A percentile compares a stretch with the other conserved stretches of the same genome.
Evolutionary conservation across 23 tunicate genomes (phyloP).

Genomic region (Halocynthia aurantium): DNA sequence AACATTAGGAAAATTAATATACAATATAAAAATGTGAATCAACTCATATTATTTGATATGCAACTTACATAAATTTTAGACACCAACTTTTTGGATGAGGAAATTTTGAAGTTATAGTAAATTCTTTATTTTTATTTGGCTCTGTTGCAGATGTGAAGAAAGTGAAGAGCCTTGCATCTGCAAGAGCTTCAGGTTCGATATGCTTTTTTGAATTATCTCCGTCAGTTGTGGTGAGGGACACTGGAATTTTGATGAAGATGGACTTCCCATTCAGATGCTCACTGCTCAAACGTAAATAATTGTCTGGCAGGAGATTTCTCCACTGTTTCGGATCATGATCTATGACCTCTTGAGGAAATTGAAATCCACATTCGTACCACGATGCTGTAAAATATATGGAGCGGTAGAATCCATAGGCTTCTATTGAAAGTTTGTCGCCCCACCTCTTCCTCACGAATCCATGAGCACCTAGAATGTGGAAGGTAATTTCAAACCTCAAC

Average conservation of each 20-base stretch:
- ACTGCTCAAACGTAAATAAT: slow-evolving; percentile 1
- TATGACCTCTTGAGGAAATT: slow-evolving; percentile 50
- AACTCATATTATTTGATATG: not conserved
- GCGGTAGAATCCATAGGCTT: slow-evolving; percentile 28
- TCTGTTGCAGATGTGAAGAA: not conserved
- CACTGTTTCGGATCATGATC: slow-evolving; percentile 47
- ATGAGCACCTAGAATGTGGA: slow-evolving; percentile 23
- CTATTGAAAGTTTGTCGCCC: slow-evolving; percentile 38
- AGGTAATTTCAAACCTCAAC: no score
- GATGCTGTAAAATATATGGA: slow-evolving; percentile 38
- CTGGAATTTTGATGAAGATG: slow-evolving; percentile 1
- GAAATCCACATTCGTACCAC: slow-evolving; percentile 48
- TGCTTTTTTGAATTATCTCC: not conserved
- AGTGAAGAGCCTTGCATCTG: not conserved
- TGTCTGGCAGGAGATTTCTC: slow-evolving; percentile 1
- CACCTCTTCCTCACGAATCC: slow-evolving; percentile 41
- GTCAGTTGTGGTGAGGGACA: not conserved
- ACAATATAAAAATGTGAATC: not conserved
- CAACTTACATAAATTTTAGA: slow-evolving; percentile 43
- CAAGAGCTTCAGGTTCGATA: not conserved
- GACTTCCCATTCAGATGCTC: not conserved
- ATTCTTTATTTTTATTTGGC: not conserved
- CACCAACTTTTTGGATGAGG: slow-evolving; percentile 39
- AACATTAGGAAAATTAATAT: not conserved
- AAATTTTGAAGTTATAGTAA: not conserved